A percentile compares a stretch with the other conserved stretches of the same genome.
These are phyloP conservation scores for Pseudopipra pipra DNA, from an alignment of 2,113 vertebrate species.

Conservation along the genomic window DNA sequence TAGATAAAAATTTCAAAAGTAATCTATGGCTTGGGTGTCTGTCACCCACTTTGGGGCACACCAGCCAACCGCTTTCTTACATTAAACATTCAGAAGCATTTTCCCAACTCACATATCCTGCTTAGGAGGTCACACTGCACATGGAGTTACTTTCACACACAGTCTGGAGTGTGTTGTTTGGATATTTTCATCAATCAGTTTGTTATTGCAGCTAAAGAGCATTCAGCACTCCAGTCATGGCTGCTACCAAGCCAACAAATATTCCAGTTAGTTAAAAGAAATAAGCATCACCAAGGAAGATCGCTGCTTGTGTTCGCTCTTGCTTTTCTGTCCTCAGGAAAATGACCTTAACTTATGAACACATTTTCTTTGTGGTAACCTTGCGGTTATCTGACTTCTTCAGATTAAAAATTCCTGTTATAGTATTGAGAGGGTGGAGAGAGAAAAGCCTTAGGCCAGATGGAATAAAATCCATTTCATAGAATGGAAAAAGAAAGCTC, in stretches of 20 bases:
- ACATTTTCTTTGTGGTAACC: neutral
- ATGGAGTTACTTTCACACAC: neutral
- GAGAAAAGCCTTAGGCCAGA: neutral
- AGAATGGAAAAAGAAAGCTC: neutral
- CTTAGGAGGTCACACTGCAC: neutral
- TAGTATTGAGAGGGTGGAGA: neutral
- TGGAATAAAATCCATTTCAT: neutral
- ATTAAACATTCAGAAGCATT: neutral
- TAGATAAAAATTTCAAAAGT: neutral
- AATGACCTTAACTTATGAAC: neutral
- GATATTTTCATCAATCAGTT: neutral
- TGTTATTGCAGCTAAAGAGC: neutral
- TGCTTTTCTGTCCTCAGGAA: neutral
- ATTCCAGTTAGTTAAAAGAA: neutral
- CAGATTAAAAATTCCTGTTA: slow-evolving; percentile 10
- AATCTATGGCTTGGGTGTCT: neutral
- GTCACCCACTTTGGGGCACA: neutral
- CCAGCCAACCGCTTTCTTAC: neutral
- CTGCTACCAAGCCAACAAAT: neutral
- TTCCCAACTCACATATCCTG: neutral
- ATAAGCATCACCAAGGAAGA: neutral
- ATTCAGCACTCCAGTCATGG: neutral
- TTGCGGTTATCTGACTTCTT: neutral
- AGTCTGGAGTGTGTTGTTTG: neutral
- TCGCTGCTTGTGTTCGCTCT: neutral